Conservation (phyloP, 2,113 vertebrate genomes). For the Polypterus bichir region DNA sequence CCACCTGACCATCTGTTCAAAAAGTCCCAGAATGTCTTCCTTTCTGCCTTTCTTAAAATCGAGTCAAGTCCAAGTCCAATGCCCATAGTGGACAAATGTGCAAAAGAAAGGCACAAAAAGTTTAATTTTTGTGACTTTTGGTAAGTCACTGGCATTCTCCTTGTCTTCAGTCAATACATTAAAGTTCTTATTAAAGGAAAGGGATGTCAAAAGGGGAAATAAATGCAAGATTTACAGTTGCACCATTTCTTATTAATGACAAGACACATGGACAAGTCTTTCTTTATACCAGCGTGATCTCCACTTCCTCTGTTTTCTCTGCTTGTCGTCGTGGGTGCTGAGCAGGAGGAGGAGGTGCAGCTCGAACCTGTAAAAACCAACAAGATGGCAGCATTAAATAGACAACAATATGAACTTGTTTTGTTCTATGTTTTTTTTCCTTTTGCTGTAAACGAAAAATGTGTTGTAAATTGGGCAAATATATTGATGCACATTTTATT, state of each 20-base stretch:
- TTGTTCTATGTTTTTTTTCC: too few relatives aligned
- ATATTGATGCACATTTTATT: too few relatives aligned
- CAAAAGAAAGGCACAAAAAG: constrained; percentile 58
- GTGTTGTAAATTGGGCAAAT: too few relatives aligned
- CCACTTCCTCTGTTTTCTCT: constrained; percentile 91
- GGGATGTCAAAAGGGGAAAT: too few relatives aligned
- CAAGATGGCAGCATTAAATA: not conserved
- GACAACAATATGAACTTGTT: too few relatives aligned
- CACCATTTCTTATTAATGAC: too few relatives aligned
- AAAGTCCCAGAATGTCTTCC: constrained; percentile 17
- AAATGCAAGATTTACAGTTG: too few relatives aligned
- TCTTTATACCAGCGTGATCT: constrained; percentile 89
- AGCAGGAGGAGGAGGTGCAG: constrained; percentile 86
- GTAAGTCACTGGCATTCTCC: constrained; percentile 15
- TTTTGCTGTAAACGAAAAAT: too few relatives aligned
- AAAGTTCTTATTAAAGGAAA: too few relatives aligned
- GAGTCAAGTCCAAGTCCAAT: constrained; percentile 5
- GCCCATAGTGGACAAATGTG: constrained; percentile 15
- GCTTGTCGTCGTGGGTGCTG: constrained; percentile 66
- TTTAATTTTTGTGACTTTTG: constrained; percentile 23
- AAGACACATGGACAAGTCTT: too few relatives aligned
- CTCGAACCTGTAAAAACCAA: constrained; percentile 66
- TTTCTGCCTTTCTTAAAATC: constrained; percentile 20
- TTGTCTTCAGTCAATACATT: too few relatives aligned
- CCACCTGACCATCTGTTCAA: constrained; percentile 28